Evolutionary conservation across 2,797 vertebrate species (phyloP), one percentile per base, ranked within the genome.

Genomic region (Enteromius argenteus): DNA sequence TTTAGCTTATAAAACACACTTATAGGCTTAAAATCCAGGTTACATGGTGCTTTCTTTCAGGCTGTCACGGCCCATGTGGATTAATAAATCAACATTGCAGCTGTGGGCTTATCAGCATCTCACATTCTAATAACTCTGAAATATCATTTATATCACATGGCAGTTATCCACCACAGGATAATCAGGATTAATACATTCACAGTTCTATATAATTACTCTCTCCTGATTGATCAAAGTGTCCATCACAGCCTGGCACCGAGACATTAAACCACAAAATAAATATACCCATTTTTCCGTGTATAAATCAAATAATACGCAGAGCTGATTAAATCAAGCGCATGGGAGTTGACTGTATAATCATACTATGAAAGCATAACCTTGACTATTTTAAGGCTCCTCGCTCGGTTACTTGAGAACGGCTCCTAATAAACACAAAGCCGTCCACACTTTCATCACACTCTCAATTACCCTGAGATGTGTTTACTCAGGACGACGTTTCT

Each of bases 401-500:
- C 53, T 81, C 42, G 53, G 82, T 75, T 75, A 75, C 82, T 60
- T 78, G 69, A 85, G 23, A 62, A 27, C 44, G 42, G n/a, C 66
- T 62, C 44, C 46, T 30, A 44, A 68, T 37, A 82, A 86, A 79
- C 87, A 46, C 7, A 83, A 75, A 37, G 35, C 82, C 44, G n/a
- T 81, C 60, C 79, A 68, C 60, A 81, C 82, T 88, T 88, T 88
- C 86, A 86, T 79, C 86, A 81, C 80, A 81, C 84, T 78, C 71
- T 89, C 80, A 80, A 85, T 85, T 85, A 75, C 56, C 53, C 83
- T 46, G 76, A 81, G 73, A 72, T 42, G n/a, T 83, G 87, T 87
- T 88, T 88, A 87, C 84, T 71, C 85, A 75, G 79, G 5, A 71
- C 32, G 83, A 84, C 73, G 73, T 80, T 74, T 64, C 83, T 87